Evolutionary conservation across 1,140 invertebrate genomes (phyloP).

Genomic region (Habropoda laboriosa): DNA sequence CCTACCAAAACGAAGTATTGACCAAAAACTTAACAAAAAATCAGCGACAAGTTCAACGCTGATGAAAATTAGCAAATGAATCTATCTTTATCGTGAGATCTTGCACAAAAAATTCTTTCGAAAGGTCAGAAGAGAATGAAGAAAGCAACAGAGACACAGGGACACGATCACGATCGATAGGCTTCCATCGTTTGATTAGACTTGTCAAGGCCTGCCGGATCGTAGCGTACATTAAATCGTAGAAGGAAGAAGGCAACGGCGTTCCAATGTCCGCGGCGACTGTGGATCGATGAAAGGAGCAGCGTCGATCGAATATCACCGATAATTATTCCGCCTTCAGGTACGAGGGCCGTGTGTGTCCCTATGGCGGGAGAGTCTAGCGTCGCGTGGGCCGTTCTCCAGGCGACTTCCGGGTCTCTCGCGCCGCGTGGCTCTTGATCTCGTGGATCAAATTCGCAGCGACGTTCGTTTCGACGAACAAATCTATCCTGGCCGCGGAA

Average conservation of each 20-base stretch:
- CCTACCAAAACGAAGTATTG: no score
- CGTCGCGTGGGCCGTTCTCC: constrained; percentile 48
- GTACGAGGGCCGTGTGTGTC: not conserved
- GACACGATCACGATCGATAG: not conserved
- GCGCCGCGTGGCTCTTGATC: constrained; percentile 38
- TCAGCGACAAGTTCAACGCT: no score
- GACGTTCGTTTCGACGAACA: constrained; percentile 70
- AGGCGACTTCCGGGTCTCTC: constrained; percentile 62
- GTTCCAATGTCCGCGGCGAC: not conserved
- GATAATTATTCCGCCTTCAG: constrained; percentile 34
- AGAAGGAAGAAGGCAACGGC: not conserved
- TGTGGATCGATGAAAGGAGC: not conserved
- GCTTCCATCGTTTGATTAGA: not conserved
- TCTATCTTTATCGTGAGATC: no score
- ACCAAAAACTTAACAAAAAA: no score
- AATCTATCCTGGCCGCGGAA: constrained; percentile 66
- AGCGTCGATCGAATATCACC: constrained; percentile 18
- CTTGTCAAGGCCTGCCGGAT: not conserved
- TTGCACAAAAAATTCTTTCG: no score
- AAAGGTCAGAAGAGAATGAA: no score
- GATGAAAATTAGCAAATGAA: no score
- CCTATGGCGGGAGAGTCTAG: not conserved
- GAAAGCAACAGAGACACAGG: not conserved
- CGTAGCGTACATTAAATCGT: not conserved
- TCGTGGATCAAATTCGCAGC: constrained; percentile 61